Base-by-base conservation (phyloP, 2,888 invertebrate species). In the Anoncus sp. region DNA sequence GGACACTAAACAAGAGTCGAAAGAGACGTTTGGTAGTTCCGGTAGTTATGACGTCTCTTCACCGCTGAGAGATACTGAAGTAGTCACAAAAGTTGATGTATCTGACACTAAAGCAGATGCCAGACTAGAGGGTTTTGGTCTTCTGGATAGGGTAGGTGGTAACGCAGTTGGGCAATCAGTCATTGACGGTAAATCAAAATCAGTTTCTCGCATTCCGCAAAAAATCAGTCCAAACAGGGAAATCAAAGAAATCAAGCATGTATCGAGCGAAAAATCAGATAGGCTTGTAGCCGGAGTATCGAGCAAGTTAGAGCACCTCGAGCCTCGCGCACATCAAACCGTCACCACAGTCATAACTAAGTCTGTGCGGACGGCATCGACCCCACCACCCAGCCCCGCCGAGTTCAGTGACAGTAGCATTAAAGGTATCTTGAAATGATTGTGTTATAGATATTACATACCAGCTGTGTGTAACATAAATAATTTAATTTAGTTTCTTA, bases 391-490 rank as follows among this genome's bases (percentile, higher is more conserved):
- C 90, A 90, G 88, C 90, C 88, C 88, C 90, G 90, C 89, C 88
- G 90, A 91, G 88, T 90, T 90, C 90, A 90, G 88, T 90, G 90
- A 91, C 90, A 88, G 85, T 89, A 90, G 89, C 89, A 90, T 89
- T 87, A 89, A 91, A 91, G 91, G 91, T 91, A 91, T 87, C 90
- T 91, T 90, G 89, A 87, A 90, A 90, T 88, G 90, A 90, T 90
- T 90, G 91, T 87, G 90, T 90, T 90, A 89, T 87, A 87, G 87
- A 88, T 90, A 90, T 90, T 90, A 90, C 87, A 90, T 91, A 88
- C 90, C 89, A 90, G 90, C 90, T 91, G 90, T 91, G 91, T 91
- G 91, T 91, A 91, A 91, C 91, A 90, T 90, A 85, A 90, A 88
- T 90, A 89, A 90, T 88, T 85, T 80, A 82, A 38, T 40, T 53